These are phyloP conservation scores for Oenanthe oenanthe DNA, from an alignment of 2,113 vertebrate species.

Conservation along the genomic window DNA sequence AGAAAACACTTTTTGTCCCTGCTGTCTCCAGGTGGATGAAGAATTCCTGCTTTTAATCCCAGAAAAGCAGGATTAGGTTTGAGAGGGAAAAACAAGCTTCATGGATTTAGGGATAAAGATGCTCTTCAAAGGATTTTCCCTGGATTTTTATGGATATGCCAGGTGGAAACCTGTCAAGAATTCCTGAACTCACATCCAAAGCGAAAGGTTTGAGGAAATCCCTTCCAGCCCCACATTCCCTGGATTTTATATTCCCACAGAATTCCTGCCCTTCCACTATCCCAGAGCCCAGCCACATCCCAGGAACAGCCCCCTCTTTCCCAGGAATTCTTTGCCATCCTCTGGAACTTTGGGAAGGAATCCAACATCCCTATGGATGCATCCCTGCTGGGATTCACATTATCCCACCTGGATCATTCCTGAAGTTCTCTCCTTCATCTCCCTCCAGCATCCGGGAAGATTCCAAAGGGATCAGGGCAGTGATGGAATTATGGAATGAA, in stretches of 20 bases:
- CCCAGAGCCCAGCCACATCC: neutral
- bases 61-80: neutral
- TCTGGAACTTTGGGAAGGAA: neutral
- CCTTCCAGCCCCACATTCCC: neutral
- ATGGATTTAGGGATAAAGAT: neutral
- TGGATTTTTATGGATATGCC: neutral
- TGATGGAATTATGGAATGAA: neutral
- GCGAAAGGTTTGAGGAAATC: neutral
- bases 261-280: neutral
- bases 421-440: too few species aligned
- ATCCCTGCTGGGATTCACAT: neutral
- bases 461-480: neutral
- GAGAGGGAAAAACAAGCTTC: too few species aligned
- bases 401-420: neutral
- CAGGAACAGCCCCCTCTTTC: neutral
- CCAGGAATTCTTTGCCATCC: neutral
- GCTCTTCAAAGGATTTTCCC: neutral
- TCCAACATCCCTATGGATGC: too few species aligned
- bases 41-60: neutral
- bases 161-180: neutral
- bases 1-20: neutral
- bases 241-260: neutral
- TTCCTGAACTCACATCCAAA: neutral
- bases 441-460: fast-evolving
- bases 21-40: neutral